These are phyloP conservation scores for Eidolon dupreanum DNA, from an alignment of 2,797 vertebrate species.

Conservation along the genomic window DNA sequence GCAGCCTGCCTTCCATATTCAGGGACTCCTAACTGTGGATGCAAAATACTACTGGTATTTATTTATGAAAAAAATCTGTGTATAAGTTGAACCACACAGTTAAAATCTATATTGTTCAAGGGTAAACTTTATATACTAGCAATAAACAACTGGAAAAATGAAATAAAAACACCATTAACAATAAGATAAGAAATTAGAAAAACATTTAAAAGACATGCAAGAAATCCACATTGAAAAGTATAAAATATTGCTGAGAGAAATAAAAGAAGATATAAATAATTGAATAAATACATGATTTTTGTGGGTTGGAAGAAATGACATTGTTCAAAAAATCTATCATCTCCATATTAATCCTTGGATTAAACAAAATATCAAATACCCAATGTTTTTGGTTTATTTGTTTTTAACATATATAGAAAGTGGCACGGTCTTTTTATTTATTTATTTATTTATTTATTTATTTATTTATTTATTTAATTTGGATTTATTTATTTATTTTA, in stretches of 20 bases:
- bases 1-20: background rate
- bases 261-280: background rate
- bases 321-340: background rate
- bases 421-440: background rate
- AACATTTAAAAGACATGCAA: background rate
- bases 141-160: background rate
- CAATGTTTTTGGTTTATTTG: background rate
- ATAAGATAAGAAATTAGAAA: background rate
- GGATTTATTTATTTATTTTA: too few relatives aligned
- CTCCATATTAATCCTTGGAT: background rate
- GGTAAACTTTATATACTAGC: background rate
- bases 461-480: too few relatives aligned
- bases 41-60: background rate
- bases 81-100: background rate
- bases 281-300: background rate
- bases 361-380: background rate
- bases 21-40: background rate
- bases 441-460: too few relatives aligned
- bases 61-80: background rate
- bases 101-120: background rate
- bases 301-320: background rate
- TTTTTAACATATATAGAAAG: background rate
- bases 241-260: background rate
- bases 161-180: background rate
- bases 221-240: background rate